Evolutionary conservation across 2,797 vertebrate genomes (phyloP).

Genomic region (Staurois parvus): DNA sequence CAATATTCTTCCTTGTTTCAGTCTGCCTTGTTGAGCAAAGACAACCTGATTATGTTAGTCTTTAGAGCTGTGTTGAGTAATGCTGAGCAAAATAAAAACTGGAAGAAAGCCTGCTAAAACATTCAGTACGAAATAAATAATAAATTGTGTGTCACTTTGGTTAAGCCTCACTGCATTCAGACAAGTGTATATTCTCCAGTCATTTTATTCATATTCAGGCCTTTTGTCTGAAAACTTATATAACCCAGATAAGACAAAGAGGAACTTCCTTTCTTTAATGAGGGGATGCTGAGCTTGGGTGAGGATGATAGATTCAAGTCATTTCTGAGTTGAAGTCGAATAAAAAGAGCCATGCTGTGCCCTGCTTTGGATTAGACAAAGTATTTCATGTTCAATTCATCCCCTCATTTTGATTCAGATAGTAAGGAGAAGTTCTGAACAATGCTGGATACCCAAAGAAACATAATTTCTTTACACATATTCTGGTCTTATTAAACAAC

Average conservation of each 20-base stretch:
- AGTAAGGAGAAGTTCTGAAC: constrained; percentile 39
- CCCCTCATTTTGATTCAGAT: constrained; percentile 60
- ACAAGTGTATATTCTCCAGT: constrained; percentile 58
- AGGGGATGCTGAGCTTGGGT: constrained; percentile 58
- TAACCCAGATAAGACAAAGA: constrained; percentile 61
- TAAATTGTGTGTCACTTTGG: constrained; percentile 38
- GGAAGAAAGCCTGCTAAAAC: neutral
- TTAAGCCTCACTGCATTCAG: constrained; percentile 45
- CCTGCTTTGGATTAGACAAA: constrained; percentile 57
- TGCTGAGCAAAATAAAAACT: neutral
- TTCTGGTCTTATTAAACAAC: constrained; percentile 9
- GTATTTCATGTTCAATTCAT: constrained; percentile 62
- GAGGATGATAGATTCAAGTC: constrained; percentile 59
- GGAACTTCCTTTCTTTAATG: constrained; percentile 61
- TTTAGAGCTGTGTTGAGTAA: neutral
- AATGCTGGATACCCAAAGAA: constrained; percentile 45
- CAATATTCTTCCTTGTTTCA: neutral
- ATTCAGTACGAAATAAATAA: constrained; percentile 38
- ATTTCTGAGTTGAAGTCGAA: constrained; percentile 61
- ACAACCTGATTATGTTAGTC: neutral
- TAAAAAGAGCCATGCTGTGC: constrained; percentile 60
- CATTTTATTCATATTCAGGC: constrained; percentile 57
- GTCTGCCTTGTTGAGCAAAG: neutral
- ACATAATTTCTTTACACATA: constrained; percentile 46
- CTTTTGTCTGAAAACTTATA: constrained; percentile 58